Conservation (phyloP, 2,888 invertebrate species). For the Pharmacophagus antenor region DNA sequence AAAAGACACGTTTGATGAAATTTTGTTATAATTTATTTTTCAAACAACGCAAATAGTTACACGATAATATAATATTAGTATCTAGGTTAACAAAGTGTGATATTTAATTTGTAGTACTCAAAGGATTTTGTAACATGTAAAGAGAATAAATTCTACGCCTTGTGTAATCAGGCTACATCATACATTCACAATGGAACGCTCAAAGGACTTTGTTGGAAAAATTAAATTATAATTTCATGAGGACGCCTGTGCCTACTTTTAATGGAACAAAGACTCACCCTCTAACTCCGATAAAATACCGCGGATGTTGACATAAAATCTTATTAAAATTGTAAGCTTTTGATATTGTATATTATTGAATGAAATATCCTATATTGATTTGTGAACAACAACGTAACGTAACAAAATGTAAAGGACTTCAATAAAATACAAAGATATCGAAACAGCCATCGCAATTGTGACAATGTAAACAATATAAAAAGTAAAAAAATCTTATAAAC, state of each 20-base stretch:
- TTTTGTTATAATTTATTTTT: neutral
- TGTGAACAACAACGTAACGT: too few species aligned
- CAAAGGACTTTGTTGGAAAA: slow-evolving; percentile 50
- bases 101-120: slow-evolving; percentile 5
- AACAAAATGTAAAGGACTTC: too few species aligned
- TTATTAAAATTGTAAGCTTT: slow-evolving; percentile 4
- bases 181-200: slow-evolving; percentile 51
- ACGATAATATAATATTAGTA: neutral
- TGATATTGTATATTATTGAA: neutral
- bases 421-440: too few species aligned
- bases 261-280: slow-evolving; percentile 45
- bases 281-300: slow-evolving; percentile 31
- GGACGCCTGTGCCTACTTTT: slow-evolving; percentile 57
- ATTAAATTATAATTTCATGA: slow-evolving; percentile 79
- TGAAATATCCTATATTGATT: neutral
- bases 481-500: neutral
- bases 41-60: neutral
- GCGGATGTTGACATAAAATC: slow-evolving; percentile 18
- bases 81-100: neutral
- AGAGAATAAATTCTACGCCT: slow-evolving; percentile 40
- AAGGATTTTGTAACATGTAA: slow-evolving; percentile 28
- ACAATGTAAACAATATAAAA: neutral
- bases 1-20: neutral
- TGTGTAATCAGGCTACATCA: slow-evolving; percentile 42
- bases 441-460: neutral